Conservation (phyloP, 2,888 invertebrate genomes). For the Exephanes ischioxanthus region DNA sequence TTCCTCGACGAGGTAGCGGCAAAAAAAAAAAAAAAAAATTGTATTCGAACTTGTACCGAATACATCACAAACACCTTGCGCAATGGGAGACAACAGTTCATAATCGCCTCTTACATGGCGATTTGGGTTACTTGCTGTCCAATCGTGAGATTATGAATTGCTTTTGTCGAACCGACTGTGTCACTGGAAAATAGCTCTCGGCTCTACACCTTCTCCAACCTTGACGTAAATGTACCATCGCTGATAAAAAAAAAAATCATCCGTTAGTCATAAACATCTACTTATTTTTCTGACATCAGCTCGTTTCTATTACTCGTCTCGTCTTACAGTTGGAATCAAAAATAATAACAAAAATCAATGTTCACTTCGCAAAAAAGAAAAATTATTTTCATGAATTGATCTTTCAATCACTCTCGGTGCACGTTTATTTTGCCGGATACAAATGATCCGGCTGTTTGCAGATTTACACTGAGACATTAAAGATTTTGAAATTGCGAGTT, state of each 20-base stretch:
- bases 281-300: not conserved
- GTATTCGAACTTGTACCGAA: conserved; percentile 3
- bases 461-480: not conserved
- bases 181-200: conserved; percentile 19
- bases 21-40: conserved; percentile 21
- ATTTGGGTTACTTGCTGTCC: conserved; percentile 50
- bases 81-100: not conserved
- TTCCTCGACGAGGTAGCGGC: not conserved
- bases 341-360: not conserved
- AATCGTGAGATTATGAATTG: conserved; percentile 28
- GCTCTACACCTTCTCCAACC: conserved; percentile 25
- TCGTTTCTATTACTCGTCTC: not conserved
- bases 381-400: not conserved
- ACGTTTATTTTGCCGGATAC: not conserved
- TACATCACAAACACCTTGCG: conserved; percentile 7
- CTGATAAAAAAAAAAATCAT: conserved; percentile 47
- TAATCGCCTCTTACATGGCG: conserved; percentile 23
- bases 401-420: not conserved
- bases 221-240: conserved; percentile 48
- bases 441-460: not conserved
- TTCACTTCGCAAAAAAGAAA: not conserved
- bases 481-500: conserved; percentile 27
- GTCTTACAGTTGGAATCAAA: not conserved
- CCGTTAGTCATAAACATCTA: not conserved
- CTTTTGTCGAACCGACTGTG: conserved; percentile 33